Evolutionary conservation across 2,797 vertebrate species (phyloP).

Genomic region (Periophthalmus magnuspinnatus): DNA sequence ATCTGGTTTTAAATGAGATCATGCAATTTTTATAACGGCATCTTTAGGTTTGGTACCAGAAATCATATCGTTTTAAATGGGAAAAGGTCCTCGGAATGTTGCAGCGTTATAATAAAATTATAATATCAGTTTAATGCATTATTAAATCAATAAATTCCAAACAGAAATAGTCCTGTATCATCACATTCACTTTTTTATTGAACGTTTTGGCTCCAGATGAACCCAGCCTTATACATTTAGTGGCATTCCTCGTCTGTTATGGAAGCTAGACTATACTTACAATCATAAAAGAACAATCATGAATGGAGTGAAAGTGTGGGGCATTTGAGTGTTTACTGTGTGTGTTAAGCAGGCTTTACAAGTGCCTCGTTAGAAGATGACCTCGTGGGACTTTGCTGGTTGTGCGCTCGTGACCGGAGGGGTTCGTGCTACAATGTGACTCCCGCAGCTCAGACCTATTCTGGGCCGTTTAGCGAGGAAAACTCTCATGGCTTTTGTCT

Average conservation of each 20-base stretch:
- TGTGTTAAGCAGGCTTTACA: constrained; percentile 23
- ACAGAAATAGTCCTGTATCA: too few species aligned
- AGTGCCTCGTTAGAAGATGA: constrained; percentile 60
- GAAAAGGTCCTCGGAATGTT: too few species aligned
- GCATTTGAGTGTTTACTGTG: not conserved
- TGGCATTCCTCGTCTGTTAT: not conserved
- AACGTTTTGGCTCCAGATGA: too few species aligned
- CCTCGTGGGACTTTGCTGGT: constrained; percentile 27
- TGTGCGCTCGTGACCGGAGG: constrained; percentile 46
- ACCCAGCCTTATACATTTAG: not conserved
- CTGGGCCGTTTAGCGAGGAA: constrained; percentile 72
- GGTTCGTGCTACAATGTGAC: constrained; percentile 55
- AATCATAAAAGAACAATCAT: not conserved
- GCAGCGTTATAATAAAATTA: not conserved
- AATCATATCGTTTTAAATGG: too few species aligned
- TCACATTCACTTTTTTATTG: too few species aligned
- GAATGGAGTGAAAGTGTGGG: not conserved
- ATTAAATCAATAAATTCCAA: too few species aligned
- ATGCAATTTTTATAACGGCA: not conserved
- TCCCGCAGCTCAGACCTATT: constrained; percentile 66
- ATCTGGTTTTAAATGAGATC: too few species aligned
- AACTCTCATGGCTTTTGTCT: constrained; percentile 72
- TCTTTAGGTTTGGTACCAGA: not conserved
- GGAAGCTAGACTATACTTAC: not conserved
- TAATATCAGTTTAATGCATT: not conserved